These are phyloP conservation scores for Andrena cerasifolii DNA, from an alignment of 1,140 invertebrate genomes.

Conservation along the genomic window DNA sequence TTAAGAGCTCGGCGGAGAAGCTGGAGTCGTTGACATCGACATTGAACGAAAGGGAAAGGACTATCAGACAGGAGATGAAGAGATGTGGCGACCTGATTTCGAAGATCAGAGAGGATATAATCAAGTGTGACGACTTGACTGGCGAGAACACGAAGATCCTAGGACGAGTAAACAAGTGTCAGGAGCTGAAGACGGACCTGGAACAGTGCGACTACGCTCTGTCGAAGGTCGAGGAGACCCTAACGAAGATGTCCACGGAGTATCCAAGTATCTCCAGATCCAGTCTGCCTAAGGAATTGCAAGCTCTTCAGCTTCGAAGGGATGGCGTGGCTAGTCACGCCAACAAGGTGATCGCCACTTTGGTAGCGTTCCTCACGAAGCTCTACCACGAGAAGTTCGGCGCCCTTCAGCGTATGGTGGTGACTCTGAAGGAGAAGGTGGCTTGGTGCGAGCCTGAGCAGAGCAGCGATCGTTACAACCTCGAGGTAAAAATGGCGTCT, in stretches of 20 bases:
- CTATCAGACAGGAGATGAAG: conserved; percentile 88
- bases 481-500: conserved; percentile 94
- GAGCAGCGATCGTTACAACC: conserved; percentile 93
- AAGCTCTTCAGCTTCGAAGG: conserved; percentile 89
- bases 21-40: conserved; percentile 88
- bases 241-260: conserved; percentile 84
- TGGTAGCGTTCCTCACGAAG: conserved; percentile 93
- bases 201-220: conserved; percentile 82
- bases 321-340: conserved; percentile 88
- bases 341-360: conserved; percentile 90
- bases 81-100: conserved; percentile 86
- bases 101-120: conserved; percentile 91
- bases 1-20: conserved; percentile 88
- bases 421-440: conserved; percentile 92
- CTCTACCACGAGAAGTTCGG: conserved; percentile 93
- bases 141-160: conserved; percentile 93
- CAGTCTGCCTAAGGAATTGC: conserved; percentile 90
- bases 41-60: conserved; percentile 89
- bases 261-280: conserved; percentile 92
- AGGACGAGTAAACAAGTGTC: conserved; percentile 88
- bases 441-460: conserved; percentile 95
- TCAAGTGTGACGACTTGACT: conserved; percentile 95
- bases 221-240: conserved; percentile 84
- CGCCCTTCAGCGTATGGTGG: conserved; percentile 90
- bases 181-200: conserved; percentile 87